Percentiles rank a stretch among this genome's conserved stretches.
phyloP scores from a whole-genome alignment of 30 jellyfish, hydroid and myxozoan species.

The Aurelia coerulea region DNA sequence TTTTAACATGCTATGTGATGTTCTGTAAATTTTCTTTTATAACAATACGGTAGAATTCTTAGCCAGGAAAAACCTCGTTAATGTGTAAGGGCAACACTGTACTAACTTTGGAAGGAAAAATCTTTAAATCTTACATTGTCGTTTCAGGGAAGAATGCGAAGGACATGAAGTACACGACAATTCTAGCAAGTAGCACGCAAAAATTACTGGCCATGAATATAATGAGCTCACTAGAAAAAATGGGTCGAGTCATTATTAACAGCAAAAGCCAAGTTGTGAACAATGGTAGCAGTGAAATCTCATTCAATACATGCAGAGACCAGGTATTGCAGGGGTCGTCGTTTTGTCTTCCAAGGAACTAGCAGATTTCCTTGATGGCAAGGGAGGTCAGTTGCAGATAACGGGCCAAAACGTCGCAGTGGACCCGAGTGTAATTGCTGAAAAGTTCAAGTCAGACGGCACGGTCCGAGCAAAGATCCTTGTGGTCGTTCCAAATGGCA shows the following conservation, averaged over 20 bases:
- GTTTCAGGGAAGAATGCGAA: constrained; percentile 17
- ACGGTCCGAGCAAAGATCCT: constrained; percentile 35
- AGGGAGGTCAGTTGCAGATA: constrained; percentile 22
- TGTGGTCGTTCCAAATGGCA: constrained; percentile 36
- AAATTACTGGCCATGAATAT: constrained; percentile 14
- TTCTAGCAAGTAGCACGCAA: constrained; percentile 50
- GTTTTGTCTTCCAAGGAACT: constrained; percentile 63
- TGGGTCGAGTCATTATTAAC: constrained; percentile 34
- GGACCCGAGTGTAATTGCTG: constrained; percentile 27
- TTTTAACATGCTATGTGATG: no score
- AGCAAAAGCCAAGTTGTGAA: constrained; percentile 8
- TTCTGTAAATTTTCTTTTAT: no score
- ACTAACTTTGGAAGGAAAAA: no score
- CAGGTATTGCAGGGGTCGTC: constrained; percentile 45
- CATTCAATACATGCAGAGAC: constrained; percentile 13
- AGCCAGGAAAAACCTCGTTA: no score
- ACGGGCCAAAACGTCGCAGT: constrained; percentile 41
- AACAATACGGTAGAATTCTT: no score
- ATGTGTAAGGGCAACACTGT: no score
- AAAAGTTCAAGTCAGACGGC: neutral
- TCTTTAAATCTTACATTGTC: neutral
- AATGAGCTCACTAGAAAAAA: constrained; percentile 9
- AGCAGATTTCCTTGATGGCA: constrained; percentile 15
- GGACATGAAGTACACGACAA: constrained; percentile 63
- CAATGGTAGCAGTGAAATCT: neutral